Base-by-base conservation (phyloP, 2,888 invertebrate species). In the Drosophila atripex region DNA sequence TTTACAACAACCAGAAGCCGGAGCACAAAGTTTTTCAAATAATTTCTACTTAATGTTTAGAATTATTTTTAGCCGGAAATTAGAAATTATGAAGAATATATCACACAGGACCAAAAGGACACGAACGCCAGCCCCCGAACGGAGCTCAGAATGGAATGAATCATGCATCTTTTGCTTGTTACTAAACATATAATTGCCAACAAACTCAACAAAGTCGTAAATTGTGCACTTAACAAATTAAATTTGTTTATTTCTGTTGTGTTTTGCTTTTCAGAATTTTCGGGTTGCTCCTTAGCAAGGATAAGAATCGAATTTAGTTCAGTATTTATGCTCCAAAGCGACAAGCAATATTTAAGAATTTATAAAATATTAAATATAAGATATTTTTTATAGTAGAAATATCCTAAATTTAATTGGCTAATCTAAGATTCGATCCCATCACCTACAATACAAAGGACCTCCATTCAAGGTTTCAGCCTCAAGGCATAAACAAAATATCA, bases 21-120 rank as follows among this genome's bases (percentile, higher is more conserved):
- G 60, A 49, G 61, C 60, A 38, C 82, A 88, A 90, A 90, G 77
- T 90, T 89, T 89, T 80, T 76, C 82, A 87, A 80, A 90, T 90
- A 90, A 89, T 80, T 90, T 90, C 87, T 90, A 89, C 90, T 90
- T 89, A 90, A 88, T 80, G 85, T 77, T 88, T 82, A 86, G 79
- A 90, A 90, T 88, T 88, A 88, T 89, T 88, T 87, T 88, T 78
- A 69, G 78, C 68, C 49, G 66, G 80, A 87, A 65, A 86, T 87
- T 84, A 82, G 84, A 78, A 88, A 80, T 88, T 87, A 89, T 88
- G 88, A 86, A 78, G 75, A 83, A 88, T 86, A 77, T 76, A 80
- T 87, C 82, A 76, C 73, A 77, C 57, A 64, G 53, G 43, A 52
- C 52, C 52, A 71, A 68, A 58, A 47, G 39, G 68, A 54, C 64